Evolutionary conservation across 1,140 invertebrate genomes (phyloP), one percentile per base, ranked within the genome.

Genomic region (Leptinotarsa defecta): DNA sequence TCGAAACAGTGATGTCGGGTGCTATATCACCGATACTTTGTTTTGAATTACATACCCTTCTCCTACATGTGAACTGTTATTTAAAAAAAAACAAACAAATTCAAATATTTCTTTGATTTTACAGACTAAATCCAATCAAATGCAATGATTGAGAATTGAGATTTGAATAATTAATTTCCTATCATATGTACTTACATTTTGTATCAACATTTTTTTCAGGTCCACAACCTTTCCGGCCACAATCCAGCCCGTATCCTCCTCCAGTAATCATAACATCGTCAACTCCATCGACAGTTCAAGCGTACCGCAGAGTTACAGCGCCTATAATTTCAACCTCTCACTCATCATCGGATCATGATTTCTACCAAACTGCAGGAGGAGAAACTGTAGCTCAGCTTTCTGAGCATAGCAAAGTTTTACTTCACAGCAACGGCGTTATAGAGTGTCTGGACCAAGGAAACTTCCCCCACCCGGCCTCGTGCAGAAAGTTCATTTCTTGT

Each of bases 401-500:
- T 22, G 78, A 81, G 49, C 78, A 85, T 43, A 83, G 82, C 64
- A 86, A 85, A 79, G 84, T 85, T 6, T 68, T 87, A n/a, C 83
- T 89, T 24, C 86, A 87, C 76, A 83, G 83, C 27, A 86, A 88
- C 68, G 93, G 92, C 49, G 88, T 88, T 49, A 92, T 96, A 77
- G 90, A 93, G 77, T 96, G 95, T 82, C 86, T 95, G 22, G 94
- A 96, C 83, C 91, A 94, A 80, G 95, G 95, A 43, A 95, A 94
- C 83, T 96, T 95, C 85, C 92, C 94, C 0, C 94, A 96, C 87
- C 95, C 95, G 0, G 89, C 91, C 11, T 95, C 94, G 1, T 96
- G 95, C 84, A 92, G 92, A 84, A 95, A 95, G 85, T 96, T 96
- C 84, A 95, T 96, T 75, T 94, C 92, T 8, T 96, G 95, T 83